Conservation (phyloP, 2,113 vertebrate species). For the Empidonax alnorum region DNA sequence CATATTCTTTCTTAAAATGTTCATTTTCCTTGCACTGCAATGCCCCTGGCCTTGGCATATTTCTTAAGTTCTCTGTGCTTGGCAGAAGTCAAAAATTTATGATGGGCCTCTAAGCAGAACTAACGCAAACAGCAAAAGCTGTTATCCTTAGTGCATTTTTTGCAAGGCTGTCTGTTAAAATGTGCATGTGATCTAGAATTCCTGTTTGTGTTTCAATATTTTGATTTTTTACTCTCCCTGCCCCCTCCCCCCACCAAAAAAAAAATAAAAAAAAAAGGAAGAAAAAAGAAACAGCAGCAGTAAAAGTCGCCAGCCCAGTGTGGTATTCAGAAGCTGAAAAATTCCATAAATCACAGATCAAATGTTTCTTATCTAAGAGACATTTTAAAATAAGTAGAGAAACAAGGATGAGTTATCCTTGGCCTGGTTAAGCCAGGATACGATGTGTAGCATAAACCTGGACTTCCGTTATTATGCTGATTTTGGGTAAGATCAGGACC, state of each 20-base stretch:
- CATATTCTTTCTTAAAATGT: constrained; percentile 67
- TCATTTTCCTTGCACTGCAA: constrained; percentile 51
- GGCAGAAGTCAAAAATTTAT: constrained; percentile 73
- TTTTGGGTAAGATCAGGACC: not conserved
- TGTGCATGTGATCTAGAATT: constrained; percentile 21
- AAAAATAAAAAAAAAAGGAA: not conserved
- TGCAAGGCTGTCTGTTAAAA: constrained; percentile 19
- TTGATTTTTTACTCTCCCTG: not conserved
- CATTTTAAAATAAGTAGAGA: not conserved
- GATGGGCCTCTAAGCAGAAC: constrained; percentile 53
- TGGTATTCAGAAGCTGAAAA: not conserved
- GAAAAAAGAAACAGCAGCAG: accelerated
- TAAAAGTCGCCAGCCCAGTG: not conserved
- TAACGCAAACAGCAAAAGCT: constrained; percentile 51
- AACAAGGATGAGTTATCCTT: not conserved
- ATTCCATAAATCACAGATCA: not conserved
- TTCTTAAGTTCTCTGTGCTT: constrained; percentile 69
- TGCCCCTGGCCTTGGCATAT: constrained; percentile 65
- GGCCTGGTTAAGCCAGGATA: not conserved
- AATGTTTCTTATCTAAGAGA: not conserved
- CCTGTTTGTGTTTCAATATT: not conserved
- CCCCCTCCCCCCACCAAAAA: too few relatives aligned
- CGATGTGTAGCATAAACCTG: not conserved
- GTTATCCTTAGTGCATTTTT: constrained; percentile 32
- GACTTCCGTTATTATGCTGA: not conserved